A percentile compares a stretch with the other conserved stretches of the same genome.
phyloP scores from a whole-genome alignment of 2,113 vertebrate genomes.

The Thamnophis sirtalis region DNA sequence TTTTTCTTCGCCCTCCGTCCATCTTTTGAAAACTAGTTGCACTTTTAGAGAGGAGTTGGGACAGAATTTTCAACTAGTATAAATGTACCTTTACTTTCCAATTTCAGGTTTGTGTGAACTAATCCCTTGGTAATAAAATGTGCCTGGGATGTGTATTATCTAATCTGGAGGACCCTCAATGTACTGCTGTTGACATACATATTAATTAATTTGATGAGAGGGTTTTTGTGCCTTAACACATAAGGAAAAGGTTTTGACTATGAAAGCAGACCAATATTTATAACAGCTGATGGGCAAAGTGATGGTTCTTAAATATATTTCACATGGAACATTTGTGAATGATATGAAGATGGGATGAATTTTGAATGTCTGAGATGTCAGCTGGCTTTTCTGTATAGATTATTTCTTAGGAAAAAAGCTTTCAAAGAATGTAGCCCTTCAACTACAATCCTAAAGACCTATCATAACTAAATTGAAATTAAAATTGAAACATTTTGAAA shows the following conservation, averaged over 20 bases:
- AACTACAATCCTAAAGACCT: background rate
- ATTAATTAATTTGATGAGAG: background rate
- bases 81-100: background rate
- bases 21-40: background rate
- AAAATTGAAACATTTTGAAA: background rate
- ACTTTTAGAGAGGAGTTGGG: background rate
- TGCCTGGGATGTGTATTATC: background rate
- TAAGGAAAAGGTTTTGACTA: background rate
- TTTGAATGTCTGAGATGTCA: background rate
- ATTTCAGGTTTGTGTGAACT: background rate
- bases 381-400: background rate
- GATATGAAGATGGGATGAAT: background rate
- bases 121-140: slow-evolving; percentile 13
- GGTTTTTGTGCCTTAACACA: background rate
- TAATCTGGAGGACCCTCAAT: background rate
- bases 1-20: background rate
- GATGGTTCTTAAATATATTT: background rate
- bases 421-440: background rate
- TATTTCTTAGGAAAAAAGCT: background rate
- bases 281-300: background rate
- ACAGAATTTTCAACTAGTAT: background rate
- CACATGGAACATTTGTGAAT: background rate
- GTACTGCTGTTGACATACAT: background rate
- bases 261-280: background rate
- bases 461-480: background rate